Evolutionary conservation across 2,113 vertebrate genomes (phyloP), one percentile per base, ranked within the genome.

Genomic region (Todiramphus saurophagus): DNA sequence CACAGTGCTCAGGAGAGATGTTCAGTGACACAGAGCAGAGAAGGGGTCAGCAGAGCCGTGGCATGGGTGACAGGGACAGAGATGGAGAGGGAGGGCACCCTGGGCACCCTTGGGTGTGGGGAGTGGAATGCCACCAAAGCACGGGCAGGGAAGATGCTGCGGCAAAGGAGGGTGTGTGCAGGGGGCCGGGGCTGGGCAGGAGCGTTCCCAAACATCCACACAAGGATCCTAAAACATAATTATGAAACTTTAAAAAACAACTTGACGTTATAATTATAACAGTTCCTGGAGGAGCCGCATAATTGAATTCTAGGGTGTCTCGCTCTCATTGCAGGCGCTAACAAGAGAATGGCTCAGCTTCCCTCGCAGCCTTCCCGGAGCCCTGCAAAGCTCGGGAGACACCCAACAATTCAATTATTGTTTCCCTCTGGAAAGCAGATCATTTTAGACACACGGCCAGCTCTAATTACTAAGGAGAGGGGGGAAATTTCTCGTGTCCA

Each of bases 241-340:
- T 97, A 96, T 93, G 96, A 87, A 94, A 95, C 95, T 97, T 97
- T 96, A 96, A 97, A 96, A 96, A 97, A 96, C 96, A 97, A 96
- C 94, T 92, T 95, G 94, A 95, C 86, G 69, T 95, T 95, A 94
- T 96, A 96, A 96, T 97, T 96, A 96, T 96, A 93, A 28, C 3
- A 17, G 95, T 7, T 97, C 96, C 96, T 96, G 92, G 92, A 96
- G 95, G 96, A 95, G 86, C 80, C 2, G 11, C 5, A 1, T 95
- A 97, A 97, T 95, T 97, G 96, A 96, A 96, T 97, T 96, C 83
- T 93, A 92, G 96, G 96, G 96, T 95, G 96, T 94, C 95, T 96
- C 13, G 2, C 86, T 93, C 96, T 94, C 87, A 72, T 90, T 90
- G 92, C 92, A 94, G 86, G 93, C 94, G 72, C 85, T 95, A 96